phyloP scores from a whole-genome alignment of 2,113 vertebrate genomes.

The Rhinogobius similis region DNA sequence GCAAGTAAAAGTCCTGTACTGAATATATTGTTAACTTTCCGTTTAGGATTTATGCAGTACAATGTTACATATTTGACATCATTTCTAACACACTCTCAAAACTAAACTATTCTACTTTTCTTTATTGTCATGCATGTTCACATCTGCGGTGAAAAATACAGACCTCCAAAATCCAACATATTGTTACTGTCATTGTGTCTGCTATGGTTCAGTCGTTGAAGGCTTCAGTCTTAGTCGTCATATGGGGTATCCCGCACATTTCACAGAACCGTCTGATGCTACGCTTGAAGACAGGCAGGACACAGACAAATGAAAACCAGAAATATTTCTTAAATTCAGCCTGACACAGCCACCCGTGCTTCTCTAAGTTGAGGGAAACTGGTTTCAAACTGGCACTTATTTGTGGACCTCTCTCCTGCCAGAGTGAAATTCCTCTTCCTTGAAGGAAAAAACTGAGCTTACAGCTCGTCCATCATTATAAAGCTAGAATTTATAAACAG shows the following conservation, averaged over 20 bases:
- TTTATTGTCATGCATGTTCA: not conserved
- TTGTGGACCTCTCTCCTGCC: slow-evolving; percentile 76
- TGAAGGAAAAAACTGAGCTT: slow-evolving; percentile 56
- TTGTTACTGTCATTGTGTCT: too few species aligned
- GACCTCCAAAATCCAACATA: too few species aligned
- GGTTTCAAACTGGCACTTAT: slow-evolving; percentile 77
- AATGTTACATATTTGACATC: too few species aligned
- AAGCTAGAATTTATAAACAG: slow-evolving; percentile 69
- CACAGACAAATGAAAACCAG: slow-evolving; percentile 42
- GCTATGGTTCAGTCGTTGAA: too few species aligned
- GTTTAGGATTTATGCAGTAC: too few species aligned
- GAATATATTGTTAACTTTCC: too few species aligned
- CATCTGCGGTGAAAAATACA: too few species aligned
- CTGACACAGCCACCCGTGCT: slow-evolving; percentile 77
- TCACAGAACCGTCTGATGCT: slow-evolving; percentile 51
- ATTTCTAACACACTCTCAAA: not conserved
- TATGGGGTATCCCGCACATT: slow-evolving; percentile 44
- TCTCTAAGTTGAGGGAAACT: slow-evolving; percentile 66
- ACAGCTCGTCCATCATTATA: slow-evolving; percentile 74
- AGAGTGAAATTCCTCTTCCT: slow-evolving; percentile 67
- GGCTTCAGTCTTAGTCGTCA: slow-evolving; percentile 11
- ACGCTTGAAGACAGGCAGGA: slow-evolving; percentile 31
- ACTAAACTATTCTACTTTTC: not conserved
- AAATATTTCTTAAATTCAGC: slow-evolving; percentile 57
- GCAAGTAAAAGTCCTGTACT: too few species aligned